phyloP scores from a whole-genome alignment of 2,888 invertebrate species.

The Tholera decimalis region DNA sequence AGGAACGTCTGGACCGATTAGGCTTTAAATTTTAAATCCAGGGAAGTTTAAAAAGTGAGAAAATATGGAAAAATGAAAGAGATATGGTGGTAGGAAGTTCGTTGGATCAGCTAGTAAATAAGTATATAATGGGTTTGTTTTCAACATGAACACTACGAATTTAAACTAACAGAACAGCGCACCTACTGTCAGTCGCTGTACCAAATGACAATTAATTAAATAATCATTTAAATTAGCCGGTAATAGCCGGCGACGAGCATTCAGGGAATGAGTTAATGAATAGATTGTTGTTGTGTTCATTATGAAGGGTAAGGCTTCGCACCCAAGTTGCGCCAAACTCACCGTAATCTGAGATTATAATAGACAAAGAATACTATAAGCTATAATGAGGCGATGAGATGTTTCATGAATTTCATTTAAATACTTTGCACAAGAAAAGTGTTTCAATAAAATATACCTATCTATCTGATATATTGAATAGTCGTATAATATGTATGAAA shows the following conservation, averaged over 20 bases:
- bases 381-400: constrained; percentile 14
- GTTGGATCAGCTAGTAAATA: no score
- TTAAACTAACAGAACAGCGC: background rate
- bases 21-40: no score
- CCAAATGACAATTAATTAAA: constrained; percentile 36
- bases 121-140: no score
- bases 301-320: constrained; percentile 24
- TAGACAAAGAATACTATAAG: constrained; percentile 48
- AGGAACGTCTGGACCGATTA: no score
- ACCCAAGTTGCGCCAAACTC: constrained; percentile 1
- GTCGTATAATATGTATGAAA: no score
- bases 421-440: no score
- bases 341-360: constrained; percentile 34
- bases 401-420: constrained; percentile 2
- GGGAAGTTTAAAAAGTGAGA: no score
- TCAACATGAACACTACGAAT: background rate
- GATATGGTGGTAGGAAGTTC: no score
- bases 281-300: constrained; percentile 45
- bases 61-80: no score
- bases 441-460: no score
- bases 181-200: background rate
- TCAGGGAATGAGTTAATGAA: constrained; percentile 50
- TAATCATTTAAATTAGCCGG: constrained; percentile 50
- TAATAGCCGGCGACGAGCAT: constrained; percentile 22
- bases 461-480: no score